Evolutionary conservation across 2,888 invertebrate genomes (phyloP).

Genomic region (Ichneumon xanthorius): DNA sequence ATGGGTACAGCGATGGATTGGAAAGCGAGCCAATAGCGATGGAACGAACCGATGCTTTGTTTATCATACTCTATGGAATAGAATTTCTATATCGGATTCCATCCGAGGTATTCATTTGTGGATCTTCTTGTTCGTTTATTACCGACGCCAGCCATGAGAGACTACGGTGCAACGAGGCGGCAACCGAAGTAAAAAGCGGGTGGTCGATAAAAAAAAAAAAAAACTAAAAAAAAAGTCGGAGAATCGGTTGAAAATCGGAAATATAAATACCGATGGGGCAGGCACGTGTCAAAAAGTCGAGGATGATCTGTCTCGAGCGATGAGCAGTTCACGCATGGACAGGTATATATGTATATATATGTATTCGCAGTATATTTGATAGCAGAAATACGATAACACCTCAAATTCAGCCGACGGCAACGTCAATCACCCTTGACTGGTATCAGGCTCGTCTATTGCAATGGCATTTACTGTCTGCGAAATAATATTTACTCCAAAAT

Average conservation of each 20-base stretch:
- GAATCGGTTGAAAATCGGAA: slow-evolving; percentile 17
- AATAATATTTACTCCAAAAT: slow-evolving; percentile 16
- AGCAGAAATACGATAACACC: slow-evolving; percentile 36
- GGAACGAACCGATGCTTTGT: slow-evolving; percentile 3
- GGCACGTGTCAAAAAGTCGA: slow-evolving; percentile 12
- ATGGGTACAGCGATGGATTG: not conserved
- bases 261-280: slow-evolving; percentile 27
- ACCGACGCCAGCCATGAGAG: not conserved
- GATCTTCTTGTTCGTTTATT: not conserved
- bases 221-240: not conserved
- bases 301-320: slow-evolving; percentile 18
- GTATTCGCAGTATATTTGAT: slow-evolving; percentile 15
- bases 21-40: slow-evolving; percentile 17
- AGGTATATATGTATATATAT: not conserved
- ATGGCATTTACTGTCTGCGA: slow-evolving; percentile 23
- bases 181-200: not conserved
- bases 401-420: slow-evolving; percentile 22
- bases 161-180: not conserved
- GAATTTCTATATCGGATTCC: not conserved
- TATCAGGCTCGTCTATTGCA: slow-evolving; percentile 29
- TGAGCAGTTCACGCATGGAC: slow-evolving; percentile 23
- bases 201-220: not conserved
- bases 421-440: slow-evolving; percentile 38
- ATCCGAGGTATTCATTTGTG: slow-evolving; percentile 3
- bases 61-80: slow-evolving; percentile 15